phyloP scores from a whole-genome alignment of 2,113 vertebrate species.

The Atherinomorus stipes region DNA sequence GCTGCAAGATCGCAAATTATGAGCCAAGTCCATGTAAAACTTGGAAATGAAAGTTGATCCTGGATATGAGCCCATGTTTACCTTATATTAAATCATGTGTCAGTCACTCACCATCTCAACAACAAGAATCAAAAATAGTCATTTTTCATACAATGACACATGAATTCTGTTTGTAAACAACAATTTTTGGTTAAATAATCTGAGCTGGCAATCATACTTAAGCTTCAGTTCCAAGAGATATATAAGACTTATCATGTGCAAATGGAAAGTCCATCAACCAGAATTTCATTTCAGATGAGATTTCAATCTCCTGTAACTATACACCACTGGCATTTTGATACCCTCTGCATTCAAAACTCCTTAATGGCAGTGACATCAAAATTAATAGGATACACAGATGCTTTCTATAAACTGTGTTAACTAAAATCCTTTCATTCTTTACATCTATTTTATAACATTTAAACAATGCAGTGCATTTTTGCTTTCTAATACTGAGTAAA shows the following conservation, averaged over 20 bases:
- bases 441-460: neutral
- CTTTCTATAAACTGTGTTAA: neutral
- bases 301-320: slow-evolving; percentile 38
- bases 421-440: neutral
- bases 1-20: slow-evolving; percentile 26
- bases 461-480: slow-evolving; percentile 4
- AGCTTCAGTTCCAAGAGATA: slow-evolving; percentile 20
- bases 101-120: neutral
- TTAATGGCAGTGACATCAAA: slow-evolving; percentile 35
- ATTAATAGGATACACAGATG: neutral
- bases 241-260: slow-evolving; percentile 20
- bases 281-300: slow-evolving; percentile 40
- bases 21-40: slow-evolving; percentile 36
- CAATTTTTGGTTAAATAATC: slow-evolving; percentile 36
- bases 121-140: neutral
- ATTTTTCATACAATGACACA: neutral
- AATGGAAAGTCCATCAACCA: slow-evolving; percentile 34
- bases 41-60: slow-evolving; percentile 18
- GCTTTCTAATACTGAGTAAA: neutral
- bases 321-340: slow-evolving; percentile 37
- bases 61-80: slow-evolving; percentile 16
- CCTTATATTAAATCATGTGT: neutral
- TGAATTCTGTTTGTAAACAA: neutral
- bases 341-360: slow-evolving; percentile 40
- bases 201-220: slow-evolving; percentile 27